Conservation (phyloP, 2,888 invertebrate species). For the Morpho achilles region DNA sequence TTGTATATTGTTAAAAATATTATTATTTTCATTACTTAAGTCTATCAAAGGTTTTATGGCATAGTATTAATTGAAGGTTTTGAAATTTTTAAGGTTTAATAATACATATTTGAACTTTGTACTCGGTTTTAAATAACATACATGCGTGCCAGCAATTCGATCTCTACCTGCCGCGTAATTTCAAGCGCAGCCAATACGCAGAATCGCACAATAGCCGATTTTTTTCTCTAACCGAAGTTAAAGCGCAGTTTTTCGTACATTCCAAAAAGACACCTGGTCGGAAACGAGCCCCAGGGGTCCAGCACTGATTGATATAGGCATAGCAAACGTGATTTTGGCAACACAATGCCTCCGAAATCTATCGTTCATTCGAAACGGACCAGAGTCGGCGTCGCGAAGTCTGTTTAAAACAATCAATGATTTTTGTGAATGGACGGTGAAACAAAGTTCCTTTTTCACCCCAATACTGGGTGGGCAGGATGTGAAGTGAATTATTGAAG, state of each 20-base stretch:
- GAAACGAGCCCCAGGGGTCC: conserved; percentile 76
- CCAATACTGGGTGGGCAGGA: conserved; percentile 55
- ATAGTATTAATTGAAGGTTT: too few species aligned
- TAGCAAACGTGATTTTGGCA: conserved; percentile 55
- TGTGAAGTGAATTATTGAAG: conserved; percentile 56
- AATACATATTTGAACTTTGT: too few species aligned
- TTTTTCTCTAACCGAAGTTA: conserved; percentile 55
- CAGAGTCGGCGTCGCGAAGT: conserved; percentile 66
- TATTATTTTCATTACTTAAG: too few species aligned
- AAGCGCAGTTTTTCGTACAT: conserved; percentile 75
- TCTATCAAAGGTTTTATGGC: too few species aligned
- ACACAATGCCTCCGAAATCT: conserved; percentile 51
- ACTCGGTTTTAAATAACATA: neutral
- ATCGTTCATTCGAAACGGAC: conserved; percentile 38
- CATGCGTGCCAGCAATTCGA: conserved; percentile 3
- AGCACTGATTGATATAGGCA: conserved; percentile 69
- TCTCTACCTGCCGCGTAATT: conserved; percentile 28
- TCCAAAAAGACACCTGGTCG: conserved; percentile 77
- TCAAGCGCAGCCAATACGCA: conserved; percentile 55
- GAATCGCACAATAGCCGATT: conserved; percentile 68
- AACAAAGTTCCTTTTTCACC: conserved; percentile 61
- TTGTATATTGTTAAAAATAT: too few species aligned
- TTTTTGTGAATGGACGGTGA: conserved; percentile 68
- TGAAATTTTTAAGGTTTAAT: too few species aligned
- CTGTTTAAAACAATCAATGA: conserved; percentile 78